These are phyloP conservation scores for Dasypogon diadema DNA, from an alignment of 2,888 invertebrate species.

Conservation along the genomic window DNA sequence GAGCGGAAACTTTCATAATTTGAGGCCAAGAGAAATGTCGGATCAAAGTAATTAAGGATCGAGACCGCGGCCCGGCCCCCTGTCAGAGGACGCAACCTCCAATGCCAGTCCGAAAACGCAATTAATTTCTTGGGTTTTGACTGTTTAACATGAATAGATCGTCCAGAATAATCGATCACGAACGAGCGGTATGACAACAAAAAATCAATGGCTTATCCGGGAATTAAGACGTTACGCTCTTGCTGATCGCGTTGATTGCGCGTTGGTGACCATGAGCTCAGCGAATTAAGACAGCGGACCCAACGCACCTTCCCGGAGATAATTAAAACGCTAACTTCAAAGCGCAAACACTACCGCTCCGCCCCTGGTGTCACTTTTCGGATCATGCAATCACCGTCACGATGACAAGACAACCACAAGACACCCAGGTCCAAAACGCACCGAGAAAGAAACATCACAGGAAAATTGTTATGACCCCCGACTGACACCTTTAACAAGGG, in stretches of 20 bases:
- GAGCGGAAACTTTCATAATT: constrained; percentile 5
- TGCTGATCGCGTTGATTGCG: constrained; percentile 6
- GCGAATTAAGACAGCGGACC: constrained; percentile 10
- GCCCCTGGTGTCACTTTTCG: constrained; percentile 25
- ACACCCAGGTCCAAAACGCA: background rate
- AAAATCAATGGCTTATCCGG: constrained; percentile 31
- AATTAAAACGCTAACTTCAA: constrained; percentile 20
- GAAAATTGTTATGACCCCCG: constrained; percentile 51
- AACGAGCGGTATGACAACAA: constrained; percentile 11
- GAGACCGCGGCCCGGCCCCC: background rate
- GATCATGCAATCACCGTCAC: background rate
- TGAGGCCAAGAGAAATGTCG: background rate
- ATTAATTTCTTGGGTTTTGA: background rate
- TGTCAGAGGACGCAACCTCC: constrained; percentile 8
- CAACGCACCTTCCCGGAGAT: constrained; percentile 36
- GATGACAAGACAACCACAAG: constrained; percentile 35
- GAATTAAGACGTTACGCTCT: constrained; percentile 37
- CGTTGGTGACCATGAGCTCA: constrained; percentile 15
- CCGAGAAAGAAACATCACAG: constrained; percentile 6
- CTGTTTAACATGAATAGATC: constrained; percentile 12
- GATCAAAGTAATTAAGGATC: constrained; percentile 3
- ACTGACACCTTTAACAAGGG: constrained; percentile 48
- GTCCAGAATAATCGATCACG: constrained; percentile 24
- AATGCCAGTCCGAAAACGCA: background rate
- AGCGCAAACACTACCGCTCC: constrained; percentile 9